Evolutionary conservation across 2,888 invertebrate species (phyloP), one percentile per base, ranked within the genome.

Genomic region (Dilophus febrilis): DNA sequence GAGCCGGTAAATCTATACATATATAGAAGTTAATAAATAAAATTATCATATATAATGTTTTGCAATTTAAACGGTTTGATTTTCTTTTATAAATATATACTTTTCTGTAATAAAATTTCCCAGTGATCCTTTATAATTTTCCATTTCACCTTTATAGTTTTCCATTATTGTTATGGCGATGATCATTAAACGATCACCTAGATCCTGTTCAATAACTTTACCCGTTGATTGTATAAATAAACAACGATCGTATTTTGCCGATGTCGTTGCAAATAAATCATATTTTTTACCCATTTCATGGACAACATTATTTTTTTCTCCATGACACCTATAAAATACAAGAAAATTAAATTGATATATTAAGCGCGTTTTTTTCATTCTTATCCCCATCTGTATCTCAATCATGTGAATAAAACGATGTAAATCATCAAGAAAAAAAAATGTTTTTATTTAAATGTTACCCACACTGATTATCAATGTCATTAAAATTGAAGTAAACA

Each of bases 281-380:
- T 53, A 42, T 35, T 52, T 46, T 6, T 42, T 61, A 0, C 71
- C 72, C 36, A 72, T 52, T 32, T 72, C 63, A 49, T 65, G 75
- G 0, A 77, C 70, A 18, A 68, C 50, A 56, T 79, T 74, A 35
- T 64, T 66, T 52, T 70, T 61, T 53, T 80, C 75, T 1, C 83
- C 82, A 48, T 82, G 79, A 41, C 79, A 69, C 68, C 68, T 68
- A 48, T 22, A 42, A 22, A 22, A 22, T 22, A 22, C 22, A 8
- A 4, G 22, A 22, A 22, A 22, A 22, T 22, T 22, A 22, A 22
- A 22, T 22, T 6, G 22, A 6, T 22, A 22, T 6, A 22, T 22
- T 22, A 22, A 22, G 22, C n/a, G n/a, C n/a, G n/a, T n/a, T n/a
- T n/a, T n/a, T n/a, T n/a, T n/a, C n/a, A n/a, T n/a, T n/a, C n/a